A percentile compares a stretch with the other conserved stretches of the same genome.
Evolutionary conservation across 2,888 invertebrate species (phyloP).

Genomic region (Drosophila testacea): DNA sequence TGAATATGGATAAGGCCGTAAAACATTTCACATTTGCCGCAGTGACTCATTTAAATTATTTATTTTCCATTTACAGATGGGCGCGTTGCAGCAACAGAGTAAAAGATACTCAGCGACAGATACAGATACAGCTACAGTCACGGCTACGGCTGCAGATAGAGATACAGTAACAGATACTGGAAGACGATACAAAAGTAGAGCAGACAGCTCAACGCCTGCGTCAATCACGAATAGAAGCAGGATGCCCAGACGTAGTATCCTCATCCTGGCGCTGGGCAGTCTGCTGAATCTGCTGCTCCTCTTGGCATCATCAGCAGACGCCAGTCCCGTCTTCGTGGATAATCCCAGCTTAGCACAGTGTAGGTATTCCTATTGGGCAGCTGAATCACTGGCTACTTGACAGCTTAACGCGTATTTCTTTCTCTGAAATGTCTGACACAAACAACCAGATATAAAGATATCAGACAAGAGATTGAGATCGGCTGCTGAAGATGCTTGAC

Average conservation of each 20-base stretch:
- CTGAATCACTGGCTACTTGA: constrained; percentile 37
- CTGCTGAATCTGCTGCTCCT: constrained; percentile 55
- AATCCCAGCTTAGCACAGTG: constrained; percentile 85
- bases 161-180: constrained; percentile 22
- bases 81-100: constrained; percentile 58
- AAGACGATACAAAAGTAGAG: constrained; percentile 41
- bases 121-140: constrained; percentile 18
- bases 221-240: constrained; percentile 22
- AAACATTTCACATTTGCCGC: constrained; percentile 68
- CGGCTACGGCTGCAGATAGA: constrained; percentile 15
- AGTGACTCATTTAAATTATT: constrained; percentile 58
- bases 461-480: constrained; percentile 26
- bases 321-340: constrained; percentile 85
- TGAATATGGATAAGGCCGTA: constrained; percentile 55
- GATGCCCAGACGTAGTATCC: constrained; percentile 40
- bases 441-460: constrained; percentile 40
- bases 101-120: constrained; percentile 39
- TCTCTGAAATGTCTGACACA: constrained; percentile 13
- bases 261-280: constrained; percentile 58
- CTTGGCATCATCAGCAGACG: constrained; percentile 46
- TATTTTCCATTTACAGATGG: constrained; percentile 77
- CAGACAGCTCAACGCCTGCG: constrained; percentile 36
- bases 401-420: constrained; percentile 35
- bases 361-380: constrained; percentile 75
- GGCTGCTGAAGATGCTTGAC: constrained; percentile 18